phyloP scores from a whole-genome alignment of 2,888 invertebrate genomes.

The Dasysyrphus albostriatus region DNA sequence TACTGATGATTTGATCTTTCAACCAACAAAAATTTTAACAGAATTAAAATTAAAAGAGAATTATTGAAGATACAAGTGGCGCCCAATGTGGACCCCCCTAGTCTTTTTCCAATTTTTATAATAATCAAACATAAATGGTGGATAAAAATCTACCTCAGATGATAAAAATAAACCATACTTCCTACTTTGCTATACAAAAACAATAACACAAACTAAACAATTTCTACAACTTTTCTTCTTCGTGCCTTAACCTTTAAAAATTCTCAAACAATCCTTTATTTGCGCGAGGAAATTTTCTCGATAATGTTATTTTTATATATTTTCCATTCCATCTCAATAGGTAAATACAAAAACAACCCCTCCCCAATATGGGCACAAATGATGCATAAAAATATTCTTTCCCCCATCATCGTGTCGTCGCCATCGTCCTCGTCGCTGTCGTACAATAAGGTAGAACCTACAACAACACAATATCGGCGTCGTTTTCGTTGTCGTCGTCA shows the following conservation, averaged over 20 bases:
- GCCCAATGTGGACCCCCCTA: too few species aligned
- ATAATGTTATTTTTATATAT: not conserved
- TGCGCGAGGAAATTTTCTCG: not conserved
- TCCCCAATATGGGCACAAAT: conserved; percentile 39
- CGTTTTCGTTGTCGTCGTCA: conserved; percentile 5
- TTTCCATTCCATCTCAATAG: not conserved
- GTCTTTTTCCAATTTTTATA: too few species aligned
- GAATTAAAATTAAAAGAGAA: too few species aligned
- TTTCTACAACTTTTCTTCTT: not conserved
- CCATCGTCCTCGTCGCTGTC: not conserved
- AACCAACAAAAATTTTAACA: too few species aligned
- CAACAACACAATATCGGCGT: not conserved
- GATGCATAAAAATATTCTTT: conserved; percentile 45
- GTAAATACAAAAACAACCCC: not conserved
- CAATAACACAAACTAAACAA: not conserved
- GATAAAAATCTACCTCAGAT: too few species aligned
- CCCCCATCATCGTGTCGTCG: not conserved
- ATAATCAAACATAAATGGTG: too few species aligned
- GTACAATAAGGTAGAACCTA: too few species aligned
- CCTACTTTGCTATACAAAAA: too few species aligned
- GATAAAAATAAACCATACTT: too few species aligned
- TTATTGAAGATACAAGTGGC: too few species aligned
- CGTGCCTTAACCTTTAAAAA: not conserved
- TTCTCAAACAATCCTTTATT: not conserved
- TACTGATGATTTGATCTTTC: too few species aligned